phyloP scores from a whole-genome alignment of 2,888 invertebrate species.

The Caprella mutica region DNA sequence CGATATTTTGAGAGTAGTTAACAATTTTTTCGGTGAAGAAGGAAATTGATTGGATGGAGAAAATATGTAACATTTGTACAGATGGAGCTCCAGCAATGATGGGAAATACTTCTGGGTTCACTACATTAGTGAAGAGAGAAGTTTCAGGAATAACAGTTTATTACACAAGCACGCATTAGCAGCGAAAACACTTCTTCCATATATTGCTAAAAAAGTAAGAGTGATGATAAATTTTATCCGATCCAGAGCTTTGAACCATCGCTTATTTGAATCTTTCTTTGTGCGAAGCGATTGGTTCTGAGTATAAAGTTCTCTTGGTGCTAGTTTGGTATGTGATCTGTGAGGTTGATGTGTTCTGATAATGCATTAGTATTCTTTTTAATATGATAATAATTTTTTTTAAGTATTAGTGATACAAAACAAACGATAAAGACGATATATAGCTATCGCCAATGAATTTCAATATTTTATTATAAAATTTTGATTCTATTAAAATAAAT shows the following conservation, averaged over 20 bases:
- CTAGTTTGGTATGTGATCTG: too few species aligned
- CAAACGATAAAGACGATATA: too few species aligned
- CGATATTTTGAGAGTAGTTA: conserved; percentile 3
- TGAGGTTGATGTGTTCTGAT: too few species aligned
- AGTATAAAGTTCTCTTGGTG: conserved; percentile 30
- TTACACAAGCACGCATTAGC: conserved; percentile 22
- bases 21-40: conserved; percentile 9
- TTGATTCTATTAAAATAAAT: too few species aligned
- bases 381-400: too few species aligned
- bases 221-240: conserved; percentile 27
- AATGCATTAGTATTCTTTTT: too few species aligned
- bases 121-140: conserved; percentile 18
- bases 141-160: conserved; percentile 10
- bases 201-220: conserved; percentile 10
- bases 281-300: conserved; percentile 25
- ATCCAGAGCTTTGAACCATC: conserved; percentile 27
- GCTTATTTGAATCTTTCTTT: conserved; percentile 29
- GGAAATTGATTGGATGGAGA: background rate
- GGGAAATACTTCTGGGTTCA: conserved; percentile 14
- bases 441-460: too few species aligned
- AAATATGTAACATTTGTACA: conserved; percentile 7
- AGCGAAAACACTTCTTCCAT: conserved; percentile 12
- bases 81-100: conserved; percentile 16
- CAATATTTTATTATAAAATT: too few species aligned
- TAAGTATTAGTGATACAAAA: too few species aligned